Conservation (phyloP, 2,797 vertebrate species). For the Mormyrus proboscirostris region DNA sequence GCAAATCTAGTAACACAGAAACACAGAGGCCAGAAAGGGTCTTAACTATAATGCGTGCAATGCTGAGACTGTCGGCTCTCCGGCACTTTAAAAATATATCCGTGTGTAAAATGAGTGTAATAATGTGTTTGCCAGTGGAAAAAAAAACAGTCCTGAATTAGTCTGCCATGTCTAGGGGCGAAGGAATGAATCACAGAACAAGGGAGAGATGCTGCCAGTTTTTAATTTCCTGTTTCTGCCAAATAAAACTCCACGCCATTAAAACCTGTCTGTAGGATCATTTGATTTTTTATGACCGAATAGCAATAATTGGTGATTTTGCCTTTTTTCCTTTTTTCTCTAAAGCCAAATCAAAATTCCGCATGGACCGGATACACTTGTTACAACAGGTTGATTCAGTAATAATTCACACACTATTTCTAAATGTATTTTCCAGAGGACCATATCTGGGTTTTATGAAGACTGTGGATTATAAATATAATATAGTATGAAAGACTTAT, state of each 20-base stretch:
- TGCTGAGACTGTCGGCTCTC: neutral
- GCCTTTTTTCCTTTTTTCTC: neutral
- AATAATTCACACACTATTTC: neutral
- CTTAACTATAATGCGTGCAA: neutral
- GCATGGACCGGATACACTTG: neutral
- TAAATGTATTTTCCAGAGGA: conserved; percentile 1
- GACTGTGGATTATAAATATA: conserved; percentile 5
- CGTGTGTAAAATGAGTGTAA: neutral
- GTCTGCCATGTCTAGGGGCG: neutral
- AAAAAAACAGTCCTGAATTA: neutral
- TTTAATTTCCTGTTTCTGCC: neutral
- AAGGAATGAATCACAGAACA: neutral
- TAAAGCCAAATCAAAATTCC: neutral
- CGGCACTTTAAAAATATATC: neutral
- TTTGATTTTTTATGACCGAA: neutral
- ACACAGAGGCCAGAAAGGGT: neutral
- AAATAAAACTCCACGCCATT: neutral
- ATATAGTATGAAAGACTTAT: neutral
- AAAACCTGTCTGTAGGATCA: neutral
- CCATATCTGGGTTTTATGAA: neutral
- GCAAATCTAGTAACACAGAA: neutral
- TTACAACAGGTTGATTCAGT: conserved; percentile 3
- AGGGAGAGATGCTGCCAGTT: neutral
- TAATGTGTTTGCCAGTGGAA: neutral
- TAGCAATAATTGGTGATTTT: neutral